Base-by-base conservation (phyloP, 2,797 vertebrate species). In the Lepilemur ruficaudatus region DNA sequence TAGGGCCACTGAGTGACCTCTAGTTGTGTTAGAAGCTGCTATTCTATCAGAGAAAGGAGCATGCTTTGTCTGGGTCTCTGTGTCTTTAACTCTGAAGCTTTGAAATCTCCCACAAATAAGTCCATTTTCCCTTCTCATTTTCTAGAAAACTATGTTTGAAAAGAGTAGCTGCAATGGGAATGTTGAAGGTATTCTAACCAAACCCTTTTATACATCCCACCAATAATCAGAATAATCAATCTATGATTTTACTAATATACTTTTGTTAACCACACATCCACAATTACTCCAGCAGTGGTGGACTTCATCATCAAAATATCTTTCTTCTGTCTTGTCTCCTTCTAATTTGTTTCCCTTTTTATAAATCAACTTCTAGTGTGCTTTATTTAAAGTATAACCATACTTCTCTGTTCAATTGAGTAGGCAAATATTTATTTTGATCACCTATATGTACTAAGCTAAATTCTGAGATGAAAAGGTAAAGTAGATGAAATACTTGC, bases 381-480 rank as follows among this genome's bases (percentile, higher is more conserved):
- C 38, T 91, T 93, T 22, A 93, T 79, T 69, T 93, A 87, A 1
- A 93, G 14, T 67, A 15, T 75, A 35, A 35, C 32, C 13, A 72
- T 32, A 5, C 28, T 23, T 85, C 32, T 83, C 30, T 89, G 50
- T 43, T 95, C 38, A 82, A 55, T 41, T 95, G 52, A 50, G 81
- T 59, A 41, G 78, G 63, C 14, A 97, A 92, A 94, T 85, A 95
- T 79, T 94, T 84, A 97, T 87, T 91, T 91, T 91, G 82, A 81
- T 28, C 30, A 83, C 0, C 25, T 88, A 38, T 1, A 93, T 35
- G 35, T 61, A 92, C 23, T 72, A 85, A 78, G 32, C 55, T 85
- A 91, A 82, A 59, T 61, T 93, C 76, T 70, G 30, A 30, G 50
- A 52, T 92, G 32, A 94, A 93, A 95, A 75, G 12, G 43, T 76